Percentiles rank a stretch among this genome's conserved stretches.
phyloP scores from a whole-genome alignment of 2,888 invertebrate genomes.

The Entomobrya proxima region DNA sequence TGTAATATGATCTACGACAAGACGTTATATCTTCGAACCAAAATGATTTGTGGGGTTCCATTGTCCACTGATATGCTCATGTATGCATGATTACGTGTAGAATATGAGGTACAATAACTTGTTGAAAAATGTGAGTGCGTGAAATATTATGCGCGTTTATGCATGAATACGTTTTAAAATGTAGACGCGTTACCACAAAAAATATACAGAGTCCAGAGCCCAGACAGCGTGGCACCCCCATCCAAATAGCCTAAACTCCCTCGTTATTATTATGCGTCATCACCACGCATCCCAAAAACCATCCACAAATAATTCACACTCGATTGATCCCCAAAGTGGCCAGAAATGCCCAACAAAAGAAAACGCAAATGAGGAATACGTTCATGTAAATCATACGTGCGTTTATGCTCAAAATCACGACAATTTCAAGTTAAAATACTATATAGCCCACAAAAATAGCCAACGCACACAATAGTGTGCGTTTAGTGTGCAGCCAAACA shows the following conservation, averaged over 20 bases:
- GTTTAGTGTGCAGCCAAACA: constrained; percentile 17
- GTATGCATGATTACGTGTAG: constrained; percentile 44
- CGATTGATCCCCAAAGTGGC: constrained; percentile 67
- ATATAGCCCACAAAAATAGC: neutral
- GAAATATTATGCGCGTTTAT: neutral
- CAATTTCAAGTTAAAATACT: neutral
- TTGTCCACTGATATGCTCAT: neutral
- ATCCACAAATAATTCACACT: constrained; percentile 59
- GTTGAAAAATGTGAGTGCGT: constrained; percentile 44
- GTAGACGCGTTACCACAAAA: neutral
- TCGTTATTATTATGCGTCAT: constrained; percentile 44
- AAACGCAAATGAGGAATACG: constrained; percentile 35
- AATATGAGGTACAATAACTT: constrained; percentile 31
- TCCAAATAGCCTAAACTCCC: neutral
- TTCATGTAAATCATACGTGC: constrained; percentile 43
- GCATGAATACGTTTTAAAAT: neutral
- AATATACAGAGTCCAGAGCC: neutral
- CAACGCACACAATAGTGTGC: neutral
- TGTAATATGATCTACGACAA: neutral
- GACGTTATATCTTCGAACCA: neutral
- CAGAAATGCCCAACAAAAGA: constrained; percentile 3
- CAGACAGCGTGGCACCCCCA: constrained; percentile 57
- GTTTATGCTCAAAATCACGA: constrained; percentile 16
- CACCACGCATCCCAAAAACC: constrained; percentile 20
- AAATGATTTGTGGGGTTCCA: constrained; percentile 28